These are phyloP conservation scores for Protodeltote pygarga DNA, from an alignment of 2,888 invertebrate species.

Conservation along the genomic window DNA sequence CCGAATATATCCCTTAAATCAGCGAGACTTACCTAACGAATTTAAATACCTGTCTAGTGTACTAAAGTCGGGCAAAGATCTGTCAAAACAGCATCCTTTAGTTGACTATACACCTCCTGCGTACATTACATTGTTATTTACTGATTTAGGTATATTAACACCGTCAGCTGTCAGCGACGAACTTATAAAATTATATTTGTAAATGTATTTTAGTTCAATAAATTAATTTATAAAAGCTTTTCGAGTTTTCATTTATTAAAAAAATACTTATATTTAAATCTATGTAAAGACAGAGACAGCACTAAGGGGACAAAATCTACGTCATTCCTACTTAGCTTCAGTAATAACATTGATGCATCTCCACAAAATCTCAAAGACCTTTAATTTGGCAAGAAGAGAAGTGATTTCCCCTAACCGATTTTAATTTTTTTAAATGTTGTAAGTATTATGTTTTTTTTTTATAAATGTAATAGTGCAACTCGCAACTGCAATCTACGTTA, in stretches of 20 bases:
- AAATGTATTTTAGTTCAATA: constrained; percentile 63
- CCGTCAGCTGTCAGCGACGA: constrained; percentile 99
- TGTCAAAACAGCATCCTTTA: constrained; percentile 92
- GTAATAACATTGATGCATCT: no score
- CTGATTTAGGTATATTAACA: constrained; percentile 97
- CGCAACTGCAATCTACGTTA: no score
- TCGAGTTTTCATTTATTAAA: neutral
- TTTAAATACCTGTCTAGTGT: constrained; percentile 90
- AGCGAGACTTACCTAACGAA: constrained; percentile 95
- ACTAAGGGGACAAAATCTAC: no score
- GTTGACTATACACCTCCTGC: constrained; percentile 99
- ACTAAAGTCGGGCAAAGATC: constrained; percentile 66
- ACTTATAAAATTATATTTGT: constrained; percentile 97
- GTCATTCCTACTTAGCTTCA: no score
- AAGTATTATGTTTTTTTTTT: no score
- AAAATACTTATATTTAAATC: neutral
- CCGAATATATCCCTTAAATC: constrained; percentile 96
- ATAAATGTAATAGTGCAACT: no score
- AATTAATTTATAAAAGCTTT: constrained; percentile 11
- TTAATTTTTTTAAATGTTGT: no score
- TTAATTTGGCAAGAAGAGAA: no score
- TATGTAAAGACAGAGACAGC: no score
- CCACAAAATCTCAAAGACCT: no score
- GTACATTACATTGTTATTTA: constrained; percentile 96
- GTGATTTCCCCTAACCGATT: no score